Conservation (phyloP, 2,797 vertebrate genomes). For the Vultur gryphus region DNA sequence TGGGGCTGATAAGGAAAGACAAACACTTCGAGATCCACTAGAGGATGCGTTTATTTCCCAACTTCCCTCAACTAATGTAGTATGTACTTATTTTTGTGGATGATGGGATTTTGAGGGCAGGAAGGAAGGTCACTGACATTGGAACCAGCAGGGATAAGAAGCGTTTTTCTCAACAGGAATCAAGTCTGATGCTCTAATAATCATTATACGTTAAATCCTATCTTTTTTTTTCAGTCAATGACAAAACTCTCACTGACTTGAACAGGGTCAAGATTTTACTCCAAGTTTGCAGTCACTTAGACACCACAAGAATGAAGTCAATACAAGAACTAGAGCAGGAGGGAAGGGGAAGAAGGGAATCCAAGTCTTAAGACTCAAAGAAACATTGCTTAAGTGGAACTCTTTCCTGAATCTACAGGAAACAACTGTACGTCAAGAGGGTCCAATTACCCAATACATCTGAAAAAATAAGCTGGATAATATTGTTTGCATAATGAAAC, state of each 20-base stretch:
- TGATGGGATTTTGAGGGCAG: neutral
- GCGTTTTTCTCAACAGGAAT: neutral
- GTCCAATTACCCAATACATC: neutral
- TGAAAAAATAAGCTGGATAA: neutral
- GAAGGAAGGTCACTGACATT: slow-evolving; percentile 3
- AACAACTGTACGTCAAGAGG: rapidly evolving
- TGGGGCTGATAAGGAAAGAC: slow-evolving; percentile 25
- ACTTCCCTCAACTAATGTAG: neutral
- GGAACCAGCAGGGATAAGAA: neutral
- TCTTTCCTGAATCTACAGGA: neutral
- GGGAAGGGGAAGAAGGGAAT: neutral
- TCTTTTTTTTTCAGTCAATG: neutral
- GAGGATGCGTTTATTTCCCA: neutral
- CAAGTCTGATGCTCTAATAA: neutral
- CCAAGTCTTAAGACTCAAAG: neutral
- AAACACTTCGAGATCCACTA: neutral
- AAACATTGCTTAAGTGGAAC: neutral
- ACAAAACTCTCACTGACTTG: neutral
- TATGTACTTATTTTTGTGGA: neutral
- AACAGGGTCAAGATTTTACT: neutral
- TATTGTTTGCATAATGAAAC: neutral
- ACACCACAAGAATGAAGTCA: neutral
- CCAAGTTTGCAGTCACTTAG: neutral
- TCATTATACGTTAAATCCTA: neutral
- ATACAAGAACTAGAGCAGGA: neutral